Evolutionary conservation across 2,888 invertebrate genomes (phyloP).

Genomic region (Acheta domesticus): DNA sequence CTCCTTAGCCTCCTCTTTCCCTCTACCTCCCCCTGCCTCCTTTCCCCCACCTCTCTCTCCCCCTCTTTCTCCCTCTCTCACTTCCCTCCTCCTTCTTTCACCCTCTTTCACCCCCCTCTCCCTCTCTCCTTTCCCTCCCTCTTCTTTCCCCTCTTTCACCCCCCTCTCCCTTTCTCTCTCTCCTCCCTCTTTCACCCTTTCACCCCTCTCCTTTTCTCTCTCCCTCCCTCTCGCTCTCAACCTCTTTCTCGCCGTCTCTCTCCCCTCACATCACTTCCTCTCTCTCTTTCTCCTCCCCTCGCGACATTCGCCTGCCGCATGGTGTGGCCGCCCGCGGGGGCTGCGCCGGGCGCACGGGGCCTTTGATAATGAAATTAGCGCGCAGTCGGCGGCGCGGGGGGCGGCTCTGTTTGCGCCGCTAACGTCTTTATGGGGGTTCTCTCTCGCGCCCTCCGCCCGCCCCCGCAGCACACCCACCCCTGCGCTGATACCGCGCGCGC

Average conservation of each 20-base stretch:
- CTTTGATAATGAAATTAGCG: background rate
- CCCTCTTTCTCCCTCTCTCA: background rate
- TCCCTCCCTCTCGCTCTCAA: too few relatives aligned
- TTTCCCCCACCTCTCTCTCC: too few relatives aligned
- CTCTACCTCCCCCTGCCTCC: too few relatives aligned
- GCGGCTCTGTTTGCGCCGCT: background rate
- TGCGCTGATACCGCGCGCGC: background rate
- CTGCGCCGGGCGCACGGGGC: background rate
- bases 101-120: background rate
- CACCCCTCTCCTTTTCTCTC: too few relatives aligned
- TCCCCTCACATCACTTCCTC: too few relatives aligned
- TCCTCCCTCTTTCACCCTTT: background rate
- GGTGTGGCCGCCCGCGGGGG: too few relatives aligned
- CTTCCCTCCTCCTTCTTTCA: too few relatives aligned
- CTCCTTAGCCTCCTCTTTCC: too few relatives aligned
- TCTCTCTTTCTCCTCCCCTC: background rate
- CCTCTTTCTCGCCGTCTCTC: too few relatives aligned
- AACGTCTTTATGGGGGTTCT: conserved; percentile 6
- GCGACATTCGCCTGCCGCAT: background rate
- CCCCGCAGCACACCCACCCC: background rate
- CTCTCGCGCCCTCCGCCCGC: background rate
- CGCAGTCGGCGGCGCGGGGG: background rate
- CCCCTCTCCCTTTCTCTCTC: background rate
- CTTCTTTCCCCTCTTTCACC: background rate
- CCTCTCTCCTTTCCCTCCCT: background rate